phyloP scores from a whole-genome alignment of 2,113 vertebrate genomes.

The Balaeniceps rex region DNA sequence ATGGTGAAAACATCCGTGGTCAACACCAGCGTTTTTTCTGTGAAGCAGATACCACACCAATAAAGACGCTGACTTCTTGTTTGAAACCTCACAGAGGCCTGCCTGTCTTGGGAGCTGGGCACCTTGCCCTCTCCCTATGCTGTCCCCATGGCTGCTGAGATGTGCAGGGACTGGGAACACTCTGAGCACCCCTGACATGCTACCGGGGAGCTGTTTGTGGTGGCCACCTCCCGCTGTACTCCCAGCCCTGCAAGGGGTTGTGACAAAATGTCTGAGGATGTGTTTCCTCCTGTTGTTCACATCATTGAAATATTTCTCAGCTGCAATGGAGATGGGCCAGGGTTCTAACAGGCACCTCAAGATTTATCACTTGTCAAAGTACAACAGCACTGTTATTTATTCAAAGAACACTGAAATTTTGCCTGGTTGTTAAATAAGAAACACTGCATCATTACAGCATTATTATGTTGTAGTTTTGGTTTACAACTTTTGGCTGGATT shows the following conservation, averaged over 20 bases:
- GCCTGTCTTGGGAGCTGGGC: background rate
- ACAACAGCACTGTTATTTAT: background rate
- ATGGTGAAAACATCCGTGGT: background rate
- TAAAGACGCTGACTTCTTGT: background rate
- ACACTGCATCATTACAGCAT: background rate
- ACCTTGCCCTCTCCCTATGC: background rate
- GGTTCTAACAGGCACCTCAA: background rate
- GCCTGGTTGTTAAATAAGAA: background rate
- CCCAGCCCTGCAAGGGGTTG: background rate
- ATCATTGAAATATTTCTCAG: background rate
- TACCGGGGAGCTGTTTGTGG: background rate
- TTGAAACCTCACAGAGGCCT: background rate
- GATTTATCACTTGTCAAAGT: background rate
- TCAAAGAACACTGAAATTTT: background rate
- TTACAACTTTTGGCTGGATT: background rate
- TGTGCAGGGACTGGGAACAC: accelerated
- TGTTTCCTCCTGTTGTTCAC: background rate
- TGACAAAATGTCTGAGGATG: background rate
- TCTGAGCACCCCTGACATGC: background rate
- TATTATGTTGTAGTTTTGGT: background rate
- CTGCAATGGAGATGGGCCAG: background rate
- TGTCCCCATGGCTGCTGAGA: background rate
- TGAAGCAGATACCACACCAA: background rate
- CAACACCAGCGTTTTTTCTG: background rate
- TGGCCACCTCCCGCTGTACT: background rate